Base-by-base conservation (phyloP, 2,797 vertebrate species). In the Acipenser transmontanus region DNA sequence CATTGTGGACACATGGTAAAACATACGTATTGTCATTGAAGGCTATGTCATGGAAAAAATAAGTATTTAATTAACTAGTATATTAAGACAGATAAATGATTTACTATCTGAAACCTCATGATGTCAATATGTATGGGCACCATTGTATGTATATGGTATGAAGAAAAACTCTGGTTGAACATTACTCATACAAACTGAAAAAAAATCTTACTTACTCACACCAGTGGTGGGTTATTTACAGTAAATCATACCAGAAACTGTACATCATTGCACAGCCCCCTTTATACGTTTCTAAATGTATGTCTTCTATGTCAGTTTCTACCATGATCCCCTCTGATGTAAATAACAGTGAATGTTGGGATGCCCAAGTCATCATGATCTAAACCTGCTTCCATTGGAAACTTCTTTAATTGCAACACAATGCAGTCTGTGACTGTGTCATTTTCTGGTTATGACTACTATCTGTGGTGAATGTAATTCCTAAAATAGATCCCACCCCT, bases 341-440 rank as follows among this genome's bases (percentile, higher is more conserved):
- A 77, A 82, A 79, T 78, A 14, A 64, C 70, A 74, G 63, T 47
- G 51, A 72, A 66, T 69, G 20, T 12, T 71, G 78, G 71, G 65
- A 80, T 74, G 60, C 71, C 72, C 61, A 67, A 70, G 34, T 34
- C 34, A 65, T 59, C 12, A 79, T 83, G 76, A 84, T 69, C 71
- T 78, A 73, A 81, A 72, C 69, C 73, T 81, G 78, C 70, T 72
- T 80, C 73, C 74, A 76, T 17, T 77, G 76, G 79, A 81, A 84
- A 81, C 79, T 74, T 78, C 74, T 74, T 75, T 75, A 60, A 69
- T 81, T 79, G 71, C 69, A 77, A 74, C 69, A 70, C 78, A 72
- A 80, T 68, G 74, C 13, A 67, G 71, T 74, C 66, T 20, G 62
- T 52, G 13, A 47, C 66, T 56, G 68, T 61, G 64, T 61, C 77